A percentile compares a stretch with the other conserved stretches of the same genome.
These are phyloP conservation scores for Andrena bucephala DNA, from an alignment of 2,888 invertebrate species.

Conservation along the genomic window DNA sequence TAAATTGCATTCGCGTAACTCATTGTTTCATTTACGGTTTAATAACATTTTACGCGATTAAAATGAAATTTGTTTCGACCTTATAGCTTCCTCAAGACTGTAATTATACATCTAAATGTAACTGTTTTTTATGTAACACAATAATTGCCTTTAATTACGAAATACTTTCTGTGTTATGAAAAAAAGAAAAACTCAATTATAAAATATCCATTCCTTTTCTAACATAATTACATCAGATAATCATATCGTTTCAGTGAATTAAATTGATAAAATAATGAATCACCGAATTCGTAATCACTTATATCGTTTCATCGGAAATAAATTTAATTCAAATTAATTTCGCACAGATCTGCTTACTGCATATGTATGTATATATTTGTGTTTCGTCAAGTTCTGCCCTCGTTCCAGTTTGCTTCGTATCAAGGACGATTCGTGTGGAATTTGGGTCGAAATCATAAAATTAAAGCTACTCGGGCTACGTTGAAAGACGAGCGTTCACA, in stretches of 20 bases:
- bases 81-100: not conserved
- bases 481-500: not conserved
- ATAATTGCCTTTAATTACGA: not conserved
- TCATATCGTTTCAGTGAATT: not conserved
- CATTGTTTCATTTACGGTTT: not conserved
- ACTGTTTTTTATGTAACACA: not conserved
- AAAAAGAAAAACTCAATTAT: not conserved
- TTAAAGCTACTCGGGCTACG: slow-evolving; percentile 31
- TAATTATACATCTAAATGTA: not conserved
- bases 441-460: slow-evolving; percentile 49
- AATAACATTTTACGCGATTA: not conserved
- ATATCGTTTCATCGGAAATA: not conserved
- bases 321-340: slow-evolving; percentile 5
- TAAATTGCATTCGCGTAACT: not conserved
- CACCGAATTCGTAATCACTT: not conserved
- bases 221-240: not conserved
- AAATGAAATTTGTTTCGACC: not conserved
- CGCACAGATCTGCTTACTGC: not conserved
- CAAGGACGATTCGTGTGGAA: slow-evolving; percentile 37
- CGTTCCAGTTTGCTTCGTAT: slow-evolving; percentile 34
- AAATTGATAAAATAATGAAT: not conserved
- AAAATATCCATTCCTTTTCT: not conserved
- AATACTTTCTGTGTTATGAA: not conserved
- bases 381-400: slow-evolving; percentile 6
- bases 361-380: not conserved